phyloP scores from a whole-genome alignment of 2,797 vertebrate species.

The Rallus crepitans region DNA sequence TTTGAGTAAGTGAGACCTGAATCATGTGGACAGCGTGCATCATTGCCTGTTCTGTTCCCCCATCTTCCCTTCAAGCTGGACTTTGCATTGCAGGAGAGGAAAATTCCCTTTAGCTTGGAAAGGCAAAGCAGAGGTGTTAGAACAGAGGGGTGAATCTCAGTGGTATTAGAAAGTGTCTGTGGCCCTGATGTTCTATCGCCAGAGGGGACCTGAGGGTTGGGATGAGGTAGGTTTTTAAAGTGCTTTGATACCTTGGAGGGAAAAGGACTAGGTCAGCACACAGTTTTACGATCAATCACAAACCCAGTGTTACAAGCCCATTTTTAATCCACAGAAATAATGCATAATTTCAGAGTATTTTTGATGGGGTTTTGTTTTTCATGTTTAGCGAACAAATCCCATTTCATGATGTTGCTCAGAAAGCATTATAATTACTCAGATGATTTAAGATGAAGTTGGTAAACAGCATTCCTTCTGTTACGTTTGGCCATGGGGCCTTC shows the following conservation, averaged over 20 bases:
- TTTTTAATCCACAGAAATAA: neutral
- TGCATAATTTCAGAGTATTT: neutral
- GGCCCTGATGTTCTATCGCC: neutral
- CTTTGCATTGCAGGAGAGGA: neutral
- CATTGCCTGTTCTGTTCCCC: neutral
- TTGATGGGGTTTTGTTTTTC: neutral
- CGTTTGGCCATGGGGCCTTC: slow-evolving; percentile 22
- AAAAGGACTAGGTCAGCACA: neutral
- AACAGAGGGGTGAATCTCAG: neutral
- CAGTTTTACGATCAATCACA: neutral
- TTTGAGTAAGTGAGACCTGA: neutral
- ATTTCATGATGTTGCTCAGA: neutral
- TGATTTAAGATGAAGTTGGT: neutral
- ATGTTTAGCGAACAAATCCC: neutral
- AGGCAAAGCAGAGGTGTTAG: neutral
- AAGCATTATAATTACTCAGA: neutral
- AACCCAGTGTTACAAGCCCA: neutral
- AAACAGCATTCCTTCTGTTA: slow-evolving; percentile 33
- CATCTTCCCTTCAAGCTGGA: neutral
- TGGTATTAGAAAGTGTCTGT: neutral
- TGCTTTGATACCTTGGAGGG: neutral
- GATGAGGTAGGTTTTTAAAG: neutral
- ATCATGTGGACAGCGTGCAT: neutral
- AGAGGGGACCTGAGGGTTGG: neutral
- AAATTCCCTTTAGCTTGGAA: neutral